Conservation (phyloP, 2,113 vertebrate genomes). For the Gymnarchus niloticus region DNA sequence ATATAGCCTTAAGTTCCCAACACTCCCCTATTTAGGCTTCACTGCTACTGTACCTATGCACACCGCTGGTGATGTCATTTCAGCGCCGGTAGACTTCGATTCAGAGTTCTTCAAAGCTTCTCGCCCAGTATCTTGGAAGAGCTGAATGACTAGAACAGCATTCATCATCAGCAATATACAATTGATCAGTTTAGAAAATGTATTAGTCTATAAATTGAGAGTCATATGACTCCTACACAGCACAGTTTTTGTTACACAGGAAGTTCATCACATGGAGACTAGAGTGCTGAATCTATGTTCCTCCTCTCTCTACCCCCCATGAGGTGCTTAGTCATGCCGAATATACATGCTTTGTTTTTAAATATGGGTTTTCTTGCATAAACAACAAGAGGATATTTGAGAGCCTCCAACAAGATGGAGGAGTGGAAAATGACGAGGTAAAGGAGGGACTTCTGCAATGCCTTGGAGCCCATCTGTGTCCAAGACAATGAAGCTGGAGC, state of each 20-base stretch:
- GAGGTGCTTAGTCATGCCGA: not conserved
- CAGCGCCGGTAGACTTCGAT: not conserved
- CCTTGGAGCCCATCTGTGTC: not conserved
- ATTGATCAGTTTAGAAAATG: not conserved
- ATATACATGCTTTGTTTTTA: not conserved
- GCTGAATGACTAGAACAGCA: too few relatives aligned
- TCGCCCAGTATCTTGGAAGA: not conserved
- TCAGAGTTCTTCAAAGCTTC: not conserved
- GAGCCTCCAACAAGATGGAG: not conserved
- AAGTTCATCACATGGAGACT: not conserved
- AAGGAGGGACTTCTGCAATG: not conserved
- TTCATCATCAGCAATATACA: not conserved
- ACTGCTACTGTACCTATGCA: not conserved
- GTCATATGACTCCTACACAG: not conserved
- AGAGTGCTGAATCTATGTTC: too few relatives aligned
- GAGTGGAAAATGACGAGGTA: not conserved
- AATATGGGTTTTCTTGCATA: not conserved
- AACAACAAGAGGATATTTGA: not conserved
- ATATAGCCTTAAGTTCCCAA: not conserved
- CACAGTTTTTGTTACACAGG: not conserved
- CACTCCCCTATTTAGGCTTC: not conserved
- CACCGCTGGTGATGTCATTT: not conserved
- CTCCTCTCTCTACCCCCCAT: too few relatives aligned
- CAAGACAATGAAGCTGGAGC: not conserved
- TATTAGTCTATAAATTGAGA: not conserved